Evolutionary conservation across 2,888 invertebrate genomes (phyloP).

Genomic region (Tanypteryx hageni): DNA sequence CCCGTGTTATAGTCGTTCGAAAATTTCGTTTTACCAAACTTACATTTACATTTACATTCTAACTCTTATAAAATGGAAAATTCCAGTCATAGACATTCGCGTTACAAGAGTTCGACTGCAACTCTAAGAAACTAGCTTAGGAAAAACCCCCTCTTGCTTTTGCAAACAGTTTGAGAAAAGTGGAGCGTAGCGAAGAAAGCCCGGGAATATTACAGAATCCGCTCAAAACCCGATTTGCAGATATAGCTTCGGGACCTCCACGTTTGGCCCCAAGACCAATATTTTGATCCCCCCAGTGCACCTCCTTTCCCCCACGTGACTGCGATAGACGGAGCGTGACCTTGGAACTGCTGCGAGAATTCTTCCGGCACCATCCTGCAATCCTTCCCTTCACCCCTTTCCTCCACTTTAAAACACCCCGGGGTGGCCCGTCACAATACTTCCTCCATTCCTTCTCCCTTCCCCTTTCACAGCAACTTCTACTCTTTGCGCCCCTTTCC

Average conservation of each 20-base stretch:
- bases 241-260: not conserved
- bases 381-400: not conserved
- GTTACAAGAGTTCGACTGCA: too few relatives aligned
- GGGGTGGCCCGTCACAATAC: not conserved
- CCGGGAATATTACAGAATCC: too few relatives aligned
- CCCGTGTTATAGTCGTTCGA: too few relatives aligned
- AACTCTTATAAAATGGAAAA: too few relatives aligned
- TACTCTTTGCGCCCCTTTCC: not conserved
- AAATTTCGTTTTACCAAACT: too few relatives aligned
- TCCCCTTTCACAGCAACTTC: not conserved
- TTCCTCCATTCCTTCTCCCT: not conserved
- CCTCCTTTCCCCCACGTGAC: not conserved
- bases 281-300: not conserved
- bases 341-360: not conserved
- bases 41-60: too few relatives aligned
- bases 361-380: not conserved
- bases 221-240: too few relatives aligned
- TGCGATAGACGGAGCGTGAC: not conserved
- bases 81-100: too few relatives aligned
- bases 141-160: too few relatives aligned
- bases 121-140: too few relatives aligned
- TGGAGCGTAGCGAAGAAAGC: too few relatives aligned
- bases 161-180: too few relatives aligned
- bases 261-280: not conserved
- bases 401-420: slow-evolving; percentile 31